Evolutionary conservation across 2,797 vertebrate genomes (phyloP).

Genomic region (Urophycis tenuis): DNA sequence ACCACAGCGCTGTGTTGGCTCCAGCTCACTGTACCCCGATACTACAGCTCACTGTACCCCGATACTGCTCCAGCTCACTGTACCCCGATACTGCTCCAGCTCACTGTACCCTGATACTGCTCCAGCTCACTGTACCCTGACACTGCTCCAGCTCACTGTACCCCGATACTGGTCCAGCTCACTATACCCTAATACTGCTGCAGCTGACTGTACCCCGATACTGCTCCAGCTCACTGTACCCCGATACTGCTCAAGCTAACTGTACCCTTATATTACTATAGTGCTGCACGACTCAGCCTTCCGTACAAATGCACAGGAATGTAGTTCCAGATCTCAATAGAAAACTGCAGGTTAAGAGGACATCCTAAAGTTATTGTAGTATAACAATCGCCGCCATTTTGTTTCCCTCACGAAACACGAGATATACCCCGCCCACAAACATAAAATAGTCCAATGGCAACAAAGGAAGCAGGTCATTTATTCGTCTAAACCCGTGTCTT

Average conservation of each 20-base stretch:
- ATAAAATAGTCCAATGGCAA: conserved; percentile 29
- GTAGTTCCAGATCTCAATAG: neutral
- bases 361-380: conserved; percentile 54
- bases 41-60: no score
- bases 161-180: no score
- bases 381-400: conserved; percentile 79
- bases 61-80: no score
- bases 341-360: conserved; percentile 5
- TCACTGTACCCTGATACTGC: no score
- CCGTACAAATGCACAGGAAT: neutral
- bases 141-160: no score
- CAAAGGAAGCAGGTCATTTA: neutral
- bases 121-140: no score
- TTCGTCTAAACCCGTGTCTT: conserved; percentile 42
- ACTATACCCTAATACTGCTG: neutral
- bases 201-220: neutral
- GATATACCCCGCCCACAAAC: conserved; percentile 50
- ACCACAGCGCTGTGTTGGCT: neutral
- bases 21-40: neutral
- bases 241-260: no score
- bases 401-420: conserved; percentile 74
- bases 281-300: neutral
- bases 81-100: no score
- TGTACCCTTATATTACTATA: no score
- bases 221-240: neutral